Conservation (phyloP, 2,113 vertebrate genomes). For the Pterocles orientalis region DNA sequence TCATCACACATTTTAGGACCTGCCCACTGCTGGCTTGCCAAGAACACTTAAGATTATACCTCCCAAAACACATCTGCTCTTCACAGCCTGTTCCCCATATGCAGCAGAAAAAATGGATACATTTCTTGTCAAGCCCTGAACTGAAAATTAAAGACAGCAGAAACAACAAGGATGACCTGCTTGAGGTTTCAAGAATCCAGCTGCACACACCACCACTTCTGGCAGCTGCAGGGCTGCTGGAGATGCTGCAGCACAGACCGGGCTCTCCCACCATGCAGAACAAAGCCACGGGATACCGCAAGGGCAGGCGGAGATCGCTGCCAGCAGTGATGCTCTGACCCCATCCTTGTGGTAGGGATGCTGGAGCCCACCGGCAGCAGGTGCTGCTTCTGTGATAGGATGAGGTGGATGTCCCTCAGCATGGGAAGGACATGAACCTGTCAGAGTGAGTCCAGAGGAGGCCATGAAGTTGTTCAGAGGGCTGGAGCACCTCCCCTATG, state of each 20-base stretch:
- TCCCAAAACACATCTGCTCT: not conserved
- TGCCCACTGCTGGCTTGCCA: not conserved
- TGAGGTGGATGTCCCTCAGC: too few species aligned
- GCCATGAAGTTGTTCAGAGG: too few species aligned
- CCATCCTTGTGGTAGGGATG: not conserved
- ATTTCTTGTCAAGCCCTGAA: not conserved
- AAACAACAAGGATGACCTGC: not conserved
- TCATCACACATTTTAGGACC: not conserved
- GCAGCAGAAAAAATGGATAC: not conserved
- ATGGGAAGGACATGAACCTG: too few species aligned
- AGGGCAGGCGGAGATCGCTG: not conserved
- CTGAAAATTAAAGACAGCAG: not conserved
- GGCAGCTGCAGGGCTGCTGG: not conserved
- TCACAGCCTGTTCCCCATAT: not conserved
- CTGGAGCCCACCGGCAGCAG: not conserved
- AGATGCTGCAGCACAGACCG: not conserved
- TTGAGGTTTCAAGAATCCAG: not conserved
- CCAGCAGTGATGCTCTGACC: not conserved
- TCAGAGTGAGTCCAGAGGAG: too few species aligned
- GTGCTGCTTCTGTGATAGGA: not conserved
- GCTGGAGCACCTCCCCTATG: too few species aligned
- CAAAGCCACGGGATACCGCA: not conserved
- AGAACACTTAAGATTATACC: not conserved
- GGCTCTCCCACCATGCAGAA: fast-evolving
- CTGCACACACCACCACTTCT: not conserved